phyloP scores from a whole-genome alignment of 1,140 invertebrate species.

The Littorina saxatilis region DNA sequence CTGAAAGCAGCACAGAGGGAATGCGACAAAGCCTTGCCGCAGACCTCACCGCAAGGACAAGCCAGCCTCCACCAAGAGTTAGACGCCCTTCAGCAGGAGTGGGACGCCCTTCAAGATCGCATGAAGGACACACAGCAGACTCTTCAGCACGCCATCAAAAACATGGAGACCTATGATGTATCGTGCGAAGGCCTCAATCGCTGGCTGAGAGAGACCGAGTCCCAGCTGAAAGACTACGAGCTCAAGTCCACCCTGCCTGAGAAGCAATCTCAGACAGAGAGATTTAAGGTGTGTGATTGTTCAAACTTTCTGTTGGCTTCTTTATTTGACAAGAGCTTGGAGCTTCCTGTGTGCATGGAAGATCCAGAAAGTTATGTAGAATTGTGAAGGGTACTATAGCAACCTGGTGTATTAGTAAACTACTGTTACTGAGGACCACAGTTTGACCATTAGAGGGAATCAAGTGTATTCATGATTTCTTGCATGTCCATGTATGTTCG shows the following conservation, averaged over 20 bases:
- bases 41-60: conserved; percentile 89
- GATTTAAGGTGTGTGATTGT: conserved; percentile 79
- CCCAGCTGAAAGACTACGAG: conserved; percentile 90
- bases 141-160: conserved; percentile 82
- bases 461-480: too few relatives aligned
- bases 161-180: conserved; percentile 88
- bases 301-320: too few relatives aligned
- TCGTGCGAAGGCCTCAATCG: conserved; percentile 85
- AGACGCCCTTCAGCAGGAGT: conserved; percentile 83
- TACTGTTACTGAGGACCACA: too few relatives aligned
- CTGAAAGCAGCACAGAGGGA: conserved; percentile 58
- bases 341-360: too few relatives aligned
- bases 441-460: too few relatives aligned
- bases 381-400: too few relatives aligned
- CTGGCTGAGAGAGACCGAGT: conserved; percentile 91
- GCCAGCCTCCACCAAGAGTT: conserved; percentile 84
- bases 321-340: too few relatives aligned
- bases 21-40: conserved; percentile 72
- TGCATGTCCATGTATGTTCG: too few relatives aligned
- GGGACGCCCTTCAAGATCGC: conserved; percentile 85
- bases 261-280: conserved; percentile 88
- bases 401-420: too few relatives aligned
- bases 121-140: conserved; percentile 76
- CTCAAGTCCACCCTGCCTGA: conserved; percentile 89
- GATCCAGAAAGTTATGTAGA: too few relatives aligned